These are phyloP conservation scores for Cinara cedri DNA, from an alignment of 2,888 invertebrate genomes.

Conservation along the genomic window DNA sequence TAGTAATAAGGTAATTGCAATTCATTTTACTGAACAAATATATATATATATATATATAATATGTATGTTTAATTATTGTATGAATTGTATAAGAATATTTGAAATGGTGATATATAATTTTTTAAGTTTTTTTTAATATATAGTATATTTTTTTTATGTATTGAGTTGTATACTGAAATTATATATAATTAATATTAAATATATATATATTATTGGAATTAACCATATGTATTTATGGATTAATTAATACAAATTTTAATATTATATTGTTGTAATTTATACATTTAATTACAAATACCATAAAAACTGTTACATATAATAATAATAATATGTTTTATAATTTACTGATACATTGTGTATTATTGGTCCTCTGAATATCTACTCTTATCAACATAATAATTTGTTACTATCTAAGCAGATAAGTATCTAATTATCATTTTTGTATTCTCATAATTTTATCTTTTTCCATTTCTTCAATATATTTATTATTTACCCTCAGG, in stretches of 20 bases:
- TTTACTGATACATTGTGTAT: background rate
- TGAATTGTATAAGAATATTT: conserved; percentile 41
- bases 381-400: too few species aligned
- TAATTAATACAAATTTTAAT: conserved; percentile 23
- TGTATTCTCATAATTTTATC: background rate
- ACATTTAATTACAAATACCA: background rate
- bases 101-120: conserved; percentile 40
- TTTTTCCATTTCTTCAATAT: too few species aligned
- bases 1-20: background rate
- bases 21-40: conserved; percentile 34
- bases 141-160: conserved; percentile 34
- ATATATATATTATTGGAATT: background rate
- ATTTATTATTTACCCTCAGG: too few species aligned
- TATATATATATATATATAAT: conserved; percentile 9
- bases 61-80: background rate
- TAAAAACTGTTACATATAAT: background rate
- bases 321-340: background rate
- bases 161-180: conserved; percentile 26
- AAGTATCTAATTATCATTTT: background rate
- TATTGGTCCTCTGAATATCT: background rate
- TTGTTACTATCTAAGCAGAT: too few species aligned
- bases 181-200: background rate
- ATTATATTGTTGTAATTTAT: conserved; percentile 24
- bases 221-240: background rate
- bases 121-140: conserved; percentile 10